Conservation (phyloP, 2,888 invertebrate genomes). For the Trichopoda pennipes region DNA sequence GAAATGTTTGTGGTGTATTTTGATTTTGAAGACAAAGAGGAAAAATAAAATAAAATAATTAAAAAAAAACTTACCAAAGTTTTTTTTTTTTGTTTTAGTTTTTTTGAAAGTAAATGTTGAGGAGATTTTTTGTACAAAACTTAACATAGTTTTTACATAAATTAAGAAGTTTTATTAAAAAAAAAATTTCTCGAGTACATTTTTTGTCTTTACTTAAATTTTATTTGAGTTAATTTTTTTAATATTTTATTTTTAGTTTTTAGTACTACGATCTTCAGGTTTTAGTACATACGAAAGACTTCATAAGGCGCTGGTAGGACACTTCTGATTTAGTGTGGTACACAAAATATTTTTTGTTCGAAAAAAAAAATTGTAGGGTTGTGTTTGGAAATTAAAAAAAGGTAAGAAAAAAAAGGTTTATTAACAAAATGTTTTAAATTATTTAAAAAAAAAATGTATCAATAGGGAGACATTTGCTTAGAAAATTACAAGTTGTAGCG, state of each 20-base stretch:
- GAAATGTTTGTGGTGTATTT: slow-evolving; percentile 32
- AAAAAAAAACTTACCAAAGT: slow-evolving; percentile 62
- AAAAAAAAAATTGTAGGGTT: slow-evolving; percentile 22
- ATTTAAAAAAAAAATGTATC: slow-evolving; percentile 8
- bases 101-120: slow-evolving; percentile 42
- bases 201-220: slow-evolving; percentile 65
- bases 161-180: slow-evolving; percentile 50
- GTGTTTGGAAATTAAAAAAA: slow-evolving; percentile 55
- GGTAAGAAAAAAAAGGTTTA: slow-evolving; percentile 47
- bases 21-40: slow-evolving; percentile 25
- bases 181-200: slow-evolving; percentile 56
- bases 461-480: background rate
- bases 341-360: slow-evolving; percentile 33
- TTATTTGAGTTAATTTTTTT: slow-evolving; percentile 66
- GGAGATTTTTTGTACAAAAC: slow-evolving; percentile 59
- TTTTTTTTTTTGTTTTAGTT: slow-evolving; percentile 42
- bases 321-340: slow-evolving; percentile 72
- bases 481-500: background rate
- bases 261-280: slow-evolving; percentile 68
- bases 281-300: slow-evolving; percentile 81
- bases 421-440: slow-evolving; percentile 3
- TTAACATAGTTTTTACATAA: slow-evolving; percentile 44
- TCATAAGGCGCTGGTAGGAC: slow-evolving; percentile 81
- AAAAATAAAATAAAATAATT: slow-evolving; percentile 33
- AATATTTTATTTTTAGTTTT: slow-evolving; percentile 64